Percentiles rank a stretch among this genome's conserved stretches.
These are phyloP conservation scores for Hanleya hanleyi DNA, from an alignment of 2,888 invertebrate species.

Conservation along the genomic window DNA sequence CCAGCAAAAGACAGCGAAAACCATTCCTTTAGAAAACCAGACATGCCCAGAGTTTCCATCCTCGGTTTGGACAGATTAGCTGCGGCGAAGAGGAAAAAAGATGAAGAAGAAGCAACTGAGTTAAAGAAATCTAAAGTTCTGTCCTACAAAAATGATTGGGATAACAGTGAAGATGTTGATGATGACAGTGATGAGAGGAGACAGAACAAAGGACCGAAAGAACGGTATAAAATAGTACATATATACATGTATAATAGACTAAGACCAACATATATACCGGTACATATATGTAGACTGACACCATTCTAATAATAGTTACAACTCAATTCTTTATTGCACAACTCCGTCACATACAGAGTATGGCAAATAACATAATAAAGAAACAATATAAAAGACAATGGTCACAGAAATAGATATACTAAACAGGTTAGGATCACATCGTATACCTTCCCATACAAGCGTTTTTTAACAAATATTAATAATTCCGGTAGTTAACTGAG, in stretches of 20 bases:
- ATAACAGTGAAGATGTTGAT: conserved; percentile 42
- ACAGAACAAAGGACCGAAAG: conserved; percentile 26
- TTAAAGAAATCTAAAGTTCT: conserved; percentile 62
- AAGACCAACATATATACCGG: too few relatives aligned
- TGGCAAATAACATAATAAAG: too few relatives aligned
- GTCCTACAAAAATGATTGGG: conserved; percentile 61
- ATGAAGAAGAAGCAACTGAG: conserved; percentile 33
- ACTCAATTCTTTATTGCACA: too few relatives aligned
- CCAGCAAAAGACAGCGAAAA: conserved; percentile 37
- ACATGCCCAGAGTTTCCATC: conserved; percentile 55
- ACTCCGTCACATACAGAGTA: too few relatives aligned
- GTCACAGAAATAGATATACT: too few relatives aligned
- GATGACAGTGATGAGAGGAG: conserved; percentile 33
- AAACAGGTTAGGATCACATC: too few relatives aligned
- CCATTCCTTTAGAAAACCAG: conserved; percentile 57
- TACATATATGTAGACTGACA: too few relatives aligned
- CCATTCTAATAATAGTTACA: too few relatives aligned
- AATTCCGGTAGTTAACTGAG: too few relatives aligned
- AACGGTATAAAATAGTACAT: conserved; percentile 16
- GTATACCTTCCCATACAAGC: too few relatives aligned
- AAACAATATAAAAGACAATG: too few relatives aligned
- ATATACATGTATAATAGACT: not conserved
- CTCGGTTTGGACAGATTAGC: conserved; percentile 74
- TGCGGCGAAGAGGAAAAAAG: conserved; percentile 62
- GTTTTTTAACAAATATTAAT: too few relatives aligned